Evolutionary conservation across 2,113 vertebrate species (phyloP), one percentile per base, ranked within the genome.

Genomic region (Syrmaticus mikado): DNA sequence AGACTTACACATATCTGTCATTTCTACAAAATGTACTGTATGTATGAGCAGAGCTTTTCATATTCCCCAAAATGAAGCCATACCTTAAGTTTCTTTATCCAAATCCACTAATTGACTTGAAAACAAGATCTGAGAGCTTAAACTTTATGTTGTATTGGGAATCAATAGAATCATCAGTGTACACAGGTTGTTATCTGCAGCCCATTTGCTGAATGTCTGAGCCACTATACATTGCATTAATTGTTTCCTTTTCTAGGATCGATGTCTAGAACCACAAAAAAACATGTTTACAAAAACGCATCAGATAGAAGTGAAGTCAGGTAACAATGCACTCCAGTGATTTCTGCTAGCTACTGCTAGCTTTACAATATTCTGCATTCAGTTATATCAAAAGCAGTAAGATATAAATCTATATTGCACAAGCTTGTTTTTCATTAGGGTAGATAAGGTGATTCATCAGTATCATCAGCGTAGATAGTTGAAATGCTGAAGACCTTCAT

Each of bases 101-200:
- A 86, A 81, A 38, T 41, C 64, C 34, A 64, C 80, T 81, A 93
- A 90, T 7, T 92, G 60, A 90, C 65, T 86, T 81, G 81, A 90
- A 92, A 92, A 84, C 28, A 78, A 77, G 61, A 83, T 83, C 52
- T 11, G 30, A 78, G 83, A 74, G 38, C 52, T 66, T 75, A 86
- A 89, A 92, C 36, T 90, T 83, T 55, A n/a, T 58, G 41, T 64
- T 67, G 28, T 20, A 96, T 82, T 85, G 89, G 68, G 52, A 96
- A 96, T 95, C 91, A 86, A 94, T 84, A 84, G 70, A 46, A 64
- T 46, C 46, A 84, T 55, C 65, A 41, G 24, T 74, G 79, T 73
- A 71, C 41, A 62, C 7, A n/a, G 68, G 62, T 92, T 75, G 61
- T 60, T 89, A 68, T 67, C 84, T 90, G 57, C 66, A 90, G 64